These are phyloP conservation scores for Drosophila micromelanica DNA, from an alignment of 1,140 invertebrate genomes.

Conservation along the genomic window DNA sequence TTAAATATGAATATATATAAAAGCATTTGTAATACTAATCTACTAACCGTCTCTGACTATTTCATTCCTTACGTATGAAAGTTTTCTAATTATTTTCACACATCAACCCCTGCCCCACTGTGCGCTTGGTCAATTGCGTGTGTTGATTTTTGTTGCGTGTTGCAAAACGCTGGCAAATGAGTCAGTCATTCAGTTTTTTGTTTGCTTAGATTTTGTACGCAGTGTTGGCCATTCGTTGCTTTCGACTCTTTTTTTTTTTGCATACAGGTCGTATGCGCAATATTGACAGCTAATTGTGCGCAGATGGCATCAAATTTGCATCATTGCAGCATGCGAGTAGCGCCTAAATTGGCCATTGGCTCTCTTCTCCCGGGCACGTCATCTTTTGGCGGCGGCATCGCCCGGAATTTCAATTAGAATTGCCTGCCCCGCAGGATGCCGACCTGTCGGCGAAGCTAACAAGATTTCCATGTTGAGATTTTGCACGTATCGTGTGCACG, in stretches of 20 bases:
- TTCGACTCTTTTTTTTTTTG: conserved; percentile 15
- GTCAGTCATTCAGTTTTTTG: conserved; percentile 59
- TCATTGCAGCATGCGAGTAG: conserved; percentile 34
- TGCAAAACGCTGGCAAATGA: conserved; percentile 76
- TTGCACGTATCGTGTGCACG: conserved; percentile 26
- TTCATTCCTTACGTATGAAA: no score
- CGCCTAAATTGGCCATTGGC: background rate
- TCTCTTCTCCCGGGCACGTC: conserved; percentile 14
- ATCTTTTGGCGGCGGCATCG: conserved; percentile 19
- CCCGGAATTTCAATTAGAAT: conserved; percentile 75
- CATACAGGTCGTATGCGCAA: conserved; percentile 76
- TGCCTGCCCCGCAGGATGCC: conserved; percentile 53
- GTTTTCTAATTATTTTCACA: background rate
- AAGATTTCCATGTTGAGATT: conserved; percentile 71
- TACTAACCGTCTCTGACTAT: no score
- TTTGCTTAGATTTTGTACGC: conserved; percentile 45
- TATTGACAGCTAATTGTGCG: conserved; percentile 79
- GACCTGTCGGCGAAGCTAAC: conserved; percentile 49
- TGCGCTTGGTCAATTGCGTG: conserved; percentile 59
- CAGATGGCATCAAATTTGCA: conserved; percentile 79
- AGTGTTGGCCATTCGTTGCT: conserved; percentile 18
- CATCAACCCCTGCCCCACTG: conserved; percentile 16
- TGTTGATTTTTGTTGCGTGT: conserved; percentile 75
- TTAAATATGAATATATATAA: no score
- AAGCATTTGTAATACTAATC: no score